A percentile compares a stretch with the other conserved stretches of the same genome.
phyloP scores from a whole-genome alignment of 2,888 invertebrate species.

The Argyra leucocephala region DNA sequence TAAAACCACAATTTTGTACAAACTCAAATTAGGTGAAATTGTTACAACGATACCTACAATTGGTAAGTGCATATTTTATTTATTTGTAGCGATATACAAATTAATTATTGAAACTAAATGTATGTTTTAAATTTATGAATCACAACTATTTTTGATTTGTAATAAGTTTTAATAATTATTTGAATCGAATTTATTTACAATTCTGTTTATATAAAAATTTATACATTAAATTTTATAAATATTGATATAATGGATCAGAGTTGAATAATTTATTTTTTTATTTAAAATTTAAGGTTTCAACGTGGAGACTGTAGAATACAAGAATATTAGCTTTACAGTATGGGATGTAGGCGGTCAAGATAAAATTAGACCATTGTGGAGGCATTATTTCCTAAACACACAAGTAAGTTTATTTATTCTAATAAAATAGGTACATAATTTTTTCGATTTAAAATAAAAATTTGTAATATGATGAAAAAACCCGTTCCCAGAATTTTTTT shows the following conservation, averaged over 20 bases:
- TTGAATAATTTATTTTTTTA: not conserved
- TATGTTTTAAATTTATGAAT: not conserved
- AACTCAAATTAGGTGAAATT: constrained; percentile 32
- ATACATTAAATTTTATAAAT: too few species aligned
- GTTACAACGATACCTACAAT: constrained; percentile 34
- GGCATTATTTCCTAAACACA: constrained; percentile 32
- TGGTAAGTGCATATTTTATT: constrained; percentile 22
- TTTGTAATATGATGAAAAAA: constrained; percentile 21
- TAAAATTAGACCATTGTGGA: constrained; percentile 33
- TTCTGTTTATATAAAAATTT: too few species aligned
- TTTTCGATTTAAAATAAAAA: not conserved
- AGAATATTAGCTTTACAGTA: constrained; percentile 33
- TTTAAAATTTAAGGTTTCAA: constrained; percentile 46
- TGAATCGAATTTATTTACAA: too few species aligned
- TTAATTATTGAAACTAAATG: not conserved
- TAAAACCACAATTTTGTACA: constrained; percentile 36
- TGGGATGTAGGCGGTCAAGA: constrained; percentile 37
- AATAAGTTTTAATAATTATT: too few species aligned
- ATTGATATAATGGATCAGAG: too few species aligned
- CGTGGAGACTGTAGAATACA: constrained; percentile 34
- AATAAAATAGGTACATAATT: not conserved
- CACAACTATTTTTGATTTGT: too few species aligned
- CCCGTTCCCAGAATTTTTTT: constrained; percentile 22
- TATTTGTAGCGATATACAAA: not conserved
- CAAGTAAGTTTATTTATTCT: constrained; percentile 19